Evolutionary conservation across 35 echinoderm and acorn worm genomes (phyloP), one percentile per base, ranked within the genome.

Genomic region (Lytechinus variegatus): DNA sequence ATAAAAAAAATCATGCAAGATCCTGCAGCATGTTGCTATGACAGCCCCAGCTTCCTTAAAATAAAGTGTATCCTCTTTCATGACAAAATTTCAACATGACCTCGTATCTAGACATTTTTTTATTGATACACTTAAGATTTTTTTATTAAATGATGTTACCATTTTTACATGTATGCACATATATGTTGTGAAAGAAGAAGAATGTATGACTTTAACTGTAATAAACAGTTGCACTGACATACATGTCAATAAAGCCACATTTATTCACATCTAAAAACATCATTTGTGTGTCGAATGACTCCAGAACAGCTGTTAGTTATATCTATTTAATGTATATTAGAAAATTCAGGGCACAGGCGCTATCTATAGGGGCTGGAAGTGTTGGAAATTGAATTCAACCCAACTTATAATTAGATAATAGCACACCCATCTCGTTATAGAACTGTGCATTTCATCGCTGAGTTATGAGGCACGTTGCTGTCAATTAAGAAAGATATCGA

Each of bases 361-460:
- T 79, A 79, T 79, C 4, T 79, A 24, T 79, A n/a, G 14, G 16
- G 16, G 14, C 66, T 79, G 66, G 6, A 79, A 79, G 66, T 79
- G 66, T 79, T 79, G 19, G 66, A 79, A 79, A 44, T 79, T 24
- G 19, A 79, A 79, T 79, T 79, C n/a, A 79, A 79, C 66, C 66
- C 66, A 79, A 79, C 16, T 79, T 79, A 79, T 79, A 79, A 79
- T 79, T 79, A 79, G 66, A 79, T 79, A 79, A 79, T 24, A 79
- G 66, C 66, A 79, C 19, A 79, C 66, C 66, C 66, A 7, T 16
- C n/a, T 79, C 66, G 19, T 79, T 79, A 79, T 24, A 79, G 21
- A 5, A 79, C 66, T 19, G 16, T 5, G 19, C 19, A n/a, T 79
- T 7, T 79, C 19, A 16, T 7, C n/a, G 66, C 21, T 79, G 19